phyloP scores from a whole-genome alignment of 2,888 invertebrate species.

The Melikaiella ostensackeni region DNA sequence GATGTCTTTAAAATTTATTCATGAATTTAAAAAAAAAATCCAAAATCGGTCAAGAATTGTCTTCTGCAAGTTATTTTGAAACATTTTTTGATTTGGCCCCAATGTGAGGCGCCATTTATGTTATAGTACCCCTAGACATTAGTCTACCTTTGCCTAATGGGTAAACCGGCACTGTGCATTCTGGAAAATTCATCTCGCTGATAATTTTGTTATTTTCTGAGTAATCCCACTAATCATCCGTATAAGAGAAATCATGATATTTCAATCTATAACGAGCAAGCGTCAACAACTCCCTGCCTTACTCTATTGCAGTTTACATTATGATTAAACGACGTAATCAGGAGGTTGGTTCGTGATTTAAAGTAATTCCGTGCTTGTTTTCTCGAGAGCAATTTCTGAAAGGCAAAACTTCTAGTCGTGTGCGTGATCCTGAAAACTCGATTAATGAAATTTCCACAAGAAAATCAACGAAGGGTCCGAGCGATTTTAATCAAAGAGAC shows the following conservation, averaged over 20 bases:
- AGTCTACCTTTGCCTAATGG: too few relatives aligned
- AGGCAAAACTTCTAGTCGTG: not conserved
- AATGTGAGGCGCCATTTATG: too few relatives aligned
- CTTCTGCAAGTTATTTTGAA: too few relatives aligned
- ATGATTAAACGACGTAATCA: not conserved
- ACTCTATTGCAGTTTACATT: not conserved
- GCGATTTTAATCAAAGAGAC: conserved; percentile 44
- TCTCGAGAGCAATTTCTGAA: not conserved
- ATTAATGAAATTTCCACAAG: conserved; percentile 47
- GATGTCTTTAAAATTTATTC: too few relatives aligned
- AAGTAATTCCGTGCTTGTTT: conserved; percentile 1
- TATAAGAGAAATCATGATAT: not conserved
- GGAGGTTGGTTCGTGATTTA: not conserved
- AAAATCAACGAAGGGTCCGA: conserved; percentile 43
- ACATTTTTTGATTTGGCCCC: too few relatives aligned
- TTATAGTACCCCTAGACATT: too few relatives aligned
- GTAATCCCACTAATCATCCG: not conserved
- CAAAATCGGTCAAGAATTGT: too few relatives aligned
- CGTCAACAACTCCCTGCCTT: not conserved
- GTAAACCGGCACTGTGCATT: too few relatives aligned
- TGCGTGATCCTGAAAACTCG: conserved; percentile 44
- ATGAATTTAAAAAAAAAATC: too few relatives aligned
- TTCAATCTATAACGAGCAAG: not conserved
- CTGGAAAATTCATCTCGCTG: too few relatives aligned
- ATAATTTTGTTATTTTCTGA: not conserved